Conservation (phyloP, 2,888 invertebrate genomes). For the Myopa testacea region DNA sequence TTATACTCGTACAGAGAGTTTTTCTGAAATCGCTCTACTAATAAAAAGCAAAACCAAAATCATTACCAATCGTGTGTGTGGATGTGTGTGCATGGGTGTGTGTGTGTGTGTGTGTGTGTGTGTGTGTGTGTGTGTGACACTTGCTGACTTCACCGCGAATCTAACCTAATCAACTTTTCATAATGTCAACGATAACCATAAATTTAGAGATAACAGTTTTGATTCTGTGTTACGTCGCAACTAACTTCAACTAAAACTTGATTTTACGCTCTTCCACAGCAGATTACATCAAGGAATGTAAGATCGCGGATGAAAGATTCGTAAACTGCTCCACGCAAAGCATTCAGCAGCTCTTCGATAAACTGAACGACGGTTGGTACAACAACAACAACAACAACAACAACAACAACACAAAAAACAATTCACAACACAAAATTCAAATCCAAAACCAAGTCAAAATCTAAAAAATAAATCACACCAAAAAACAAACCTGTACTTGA, state of each 20-base stretch:
- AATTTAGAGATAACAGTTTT: neutral
- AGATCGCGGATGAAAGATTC: constrained; percentile 74
- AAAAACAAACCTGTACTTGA: neutral
- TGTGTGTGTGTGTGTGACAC: neutral
- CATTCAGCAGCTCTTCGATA: constrained; percentile 77
- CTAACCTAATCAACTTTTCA: no score
- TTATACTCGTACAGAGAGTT: no score
- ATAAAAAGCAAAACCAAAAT: no score
- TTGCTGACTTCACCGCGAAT: neutral
- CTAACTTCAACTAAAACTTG: constrained; percentile 42
- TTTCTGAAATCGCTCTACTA: no score
- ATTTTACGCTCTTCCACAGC: constrained; percentile 69
- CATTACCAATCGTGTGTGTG: neutral
- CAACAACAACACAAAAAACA: neutral
- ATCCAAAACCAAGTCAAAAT: neutral
- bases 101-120: neutral
- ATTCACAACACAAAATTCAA: neutral
- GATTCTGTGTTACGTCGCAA: constrained; percentile 1
- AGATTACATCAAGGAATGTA: constrained; percentile 76
- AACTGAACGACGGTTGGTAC: constrained; percentile 73
- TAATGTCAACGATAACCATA: no score
- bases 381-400: neutral
- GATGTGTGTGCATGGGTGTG: neutral
- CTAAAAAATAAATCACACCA: neutral
- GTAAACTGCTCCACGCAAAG: constrained; percentile 76